Conservation (phyloP, 1,140 invertebrate genomes). For the Platyscapa corneri region DNA sequence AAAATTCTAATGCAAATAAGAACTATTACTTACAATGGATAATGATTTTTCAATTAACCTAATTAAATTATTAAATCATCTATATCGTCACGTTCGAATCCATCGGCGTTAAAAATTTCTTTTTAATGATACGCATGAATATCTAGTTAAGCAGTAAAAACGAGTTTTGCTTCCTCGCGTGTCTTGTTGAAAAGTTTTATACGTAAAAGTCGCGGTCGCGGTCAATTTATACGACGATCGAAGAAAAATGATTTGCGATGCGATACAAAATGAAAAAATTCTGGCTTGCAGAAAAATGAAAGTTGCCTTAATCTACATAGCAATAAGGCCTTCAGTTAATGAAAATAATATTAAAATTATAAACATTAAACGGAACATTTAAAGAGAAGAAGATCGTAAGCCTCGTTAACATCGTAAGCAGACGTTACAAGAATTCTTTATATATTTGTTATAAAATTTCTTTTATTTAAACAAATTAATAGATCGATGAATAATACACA, state of each 20-base stretch:
- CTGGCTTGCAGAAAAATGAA: conserved; percentile 6
- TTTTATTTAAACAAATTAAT: too few species aligned
- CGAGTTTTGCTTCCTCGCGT: conserved; percentile 25
- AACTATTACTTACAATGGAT: conserved; percentile 16
- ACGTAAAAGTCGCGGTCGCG: conserved; percentile 7
- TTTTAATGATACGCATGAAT: conserved; percentile 21
- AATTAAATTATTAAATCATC: conserved; percentile 6
- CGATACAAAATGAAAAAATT: neutral
- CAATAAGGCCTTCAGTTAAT: conserved; percentile 16
- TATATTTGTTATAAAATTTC: too few species aligned
- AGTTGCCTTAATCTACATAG: conserved; percentile 16
- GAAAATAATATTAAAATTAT: neutral
- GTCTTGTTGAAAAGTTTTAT: conserved; percentile 5
- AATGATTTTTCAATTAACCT: conserved; percentile 34
- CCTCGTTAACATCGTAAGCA: too few species aligned
- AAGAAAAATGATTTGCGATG: conserved; percentile 30
- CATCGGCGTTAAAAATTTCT: conserved; percentile 16
- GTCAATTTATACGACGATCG: conserved; percentile 32
- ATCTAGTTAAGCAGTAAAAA: conserved; percentile 16
- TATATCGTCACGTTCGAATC: neutral
- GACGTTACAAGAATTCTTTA: too few species aligned
- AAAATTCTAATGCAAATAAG: neutral
- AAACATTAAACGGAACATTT: neutral
- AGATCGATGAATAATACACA: too few species aligned
- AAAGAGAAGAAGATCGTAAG: neutral